Conservation (phyloP, 2,888 invertebrate species). For the Athetis lepigone region DNA sequence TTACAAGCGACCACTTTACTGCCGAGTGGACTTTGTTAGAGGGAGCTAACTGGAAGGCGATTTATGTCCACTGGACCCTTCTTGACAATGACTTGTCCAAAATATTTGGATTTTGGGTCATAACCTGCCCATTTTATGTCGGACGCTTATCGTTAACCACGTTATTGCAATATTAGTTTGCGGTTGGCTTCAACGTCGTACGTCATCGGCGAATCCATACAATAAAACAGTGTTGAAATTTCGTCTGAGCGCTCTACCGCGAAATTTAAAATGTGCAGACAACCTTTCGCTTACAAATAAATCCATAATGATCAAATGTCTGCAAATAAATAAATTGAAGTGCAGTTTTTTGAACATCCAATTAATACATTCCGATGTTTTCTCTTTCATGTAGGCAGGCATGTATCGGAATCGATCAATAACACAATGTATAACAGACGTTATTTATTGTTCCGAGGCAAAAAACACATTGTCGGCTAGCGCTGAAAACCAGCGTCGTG, state of each 20-base stretch:
- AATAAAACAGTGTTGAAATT: slow-evolving; percentile 62
- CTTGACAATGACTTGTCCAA: slow-evolving; percentile 83
- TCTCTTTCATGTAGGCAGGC: slow-evolving; percentile 4
- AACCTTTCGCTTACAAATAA: slow-evolving; percentile 54
- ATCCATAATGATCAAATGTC: slow-evolving; percentile 38
- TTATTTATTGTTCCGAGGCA: too few species aligned
- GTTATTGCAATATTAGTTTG: slow-evolving; percentile 74
- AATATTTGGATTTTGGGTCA: slow-evolving; percentile 85
- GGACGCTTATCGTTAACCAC: slow-evolving; percentile 67
- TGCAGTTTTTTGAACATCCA: slow-evolving; percentile 14
- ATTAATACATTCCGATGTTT: not conserved
- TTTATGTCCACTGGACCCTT: slow-evolving; percentile 83
- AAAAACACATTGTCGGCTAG: too few species aligned
- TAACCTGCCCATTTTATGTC: slow-evolving; percentile 77
- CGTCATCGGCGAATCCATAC: slow-evolving; percentile 52
- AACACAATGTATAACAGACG: too few species aligned
- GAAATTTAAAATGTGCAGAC: slow-evolving; percentile 66
- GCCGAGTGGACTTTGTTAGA: slow-evolving; percentile 87
- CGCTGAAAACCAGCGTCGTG: too few species aligned
- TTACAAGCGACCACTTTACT: slow-evolving; percentile 88
- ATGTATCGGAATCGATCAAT: slow-evolving; percentile 12
- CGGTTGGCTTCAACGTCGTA: slow-evolving; percentile 62
- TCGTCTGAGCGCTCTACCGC: slow-evolving; percentile 53
- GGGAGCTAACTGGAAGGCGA: slow-evolving; percentile 84
- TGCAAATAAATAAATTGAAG: slow-evolving; percentile 7